phyloP scores from a whole-genome alignment of 2,797 vertebrate species.

The Taenioides sp. region DNA sequence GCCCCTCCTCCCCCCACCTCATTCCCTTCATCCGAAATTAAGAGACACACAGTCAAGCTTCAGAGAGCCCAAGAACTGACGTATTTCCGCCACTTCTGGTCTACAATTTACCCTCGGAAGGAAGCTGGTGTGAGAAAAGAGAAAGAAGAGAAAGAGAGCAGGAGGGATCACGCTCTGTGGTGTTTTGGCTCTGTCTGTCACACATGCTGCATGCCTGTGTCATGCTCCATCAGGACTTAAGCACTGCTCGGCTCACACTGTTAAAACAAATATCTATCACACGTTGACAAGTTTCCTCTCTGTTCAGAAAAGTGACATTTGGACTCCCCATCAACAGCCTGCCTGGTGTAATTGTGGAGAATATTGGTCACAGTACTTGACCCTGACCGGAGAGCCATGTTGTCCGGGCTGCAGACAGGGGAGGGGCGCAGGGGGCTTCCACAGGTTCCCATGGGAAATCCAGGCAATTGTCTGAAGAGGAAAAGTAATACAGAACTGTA shows the following conservation, averaged over 20 bases:
- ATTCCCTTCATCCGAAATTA: conserved; percentile 70
- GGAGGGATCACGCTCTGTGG: conserved; percentile 23
- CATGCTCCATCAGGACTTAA: conserved; percentile 54
- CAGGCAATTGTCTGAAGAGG: conserved; percentile 27
- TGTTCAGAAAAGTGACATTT: conserved; percentile 26
- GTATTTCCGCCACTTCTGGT: conserved; percentile 83
- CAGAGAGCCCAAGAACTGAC: conserved; percentile 77
- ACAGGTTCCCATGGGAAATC: conserved; percentile 24
- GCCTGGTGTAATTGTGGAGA: conserved; percentile 33
- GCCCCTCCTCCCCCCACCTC: conserved; percentile 50
- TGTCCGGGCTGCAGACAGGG: neutral
- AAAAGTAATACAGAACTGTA: conserved; percentile 23
- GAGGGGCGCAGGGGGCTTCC: conserved; percentile 16
- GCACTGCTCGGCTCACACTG: conserved; percentile 49
- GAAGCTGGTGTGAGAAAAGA: conserved; percentile 61
- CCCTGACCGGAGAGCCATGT: neutral
- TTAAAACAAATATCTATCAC: conserved; percentile 47
- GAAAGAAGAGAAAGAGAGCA: neutral
- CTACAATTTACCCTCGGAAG: conserved; percentile 80
- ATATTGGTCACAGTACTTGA: conserved; percentile 7
- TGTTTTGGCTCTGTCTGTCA: conserved; percentile 56
- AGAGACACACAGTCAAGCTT: conserved; percentile 72
- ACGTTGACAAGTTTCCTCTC: conserved; percentile 54
- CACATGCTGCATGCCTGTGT: conserved; percentile 29
- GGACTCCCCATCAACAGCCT: conserved; percentile 18